A percentile compares a stretch with the other conserved stretches of the same genome.
phyloP scores from a whole-genome alignment of 2,797 vertebrate species.

The Pelobates cultripes region DNA sequence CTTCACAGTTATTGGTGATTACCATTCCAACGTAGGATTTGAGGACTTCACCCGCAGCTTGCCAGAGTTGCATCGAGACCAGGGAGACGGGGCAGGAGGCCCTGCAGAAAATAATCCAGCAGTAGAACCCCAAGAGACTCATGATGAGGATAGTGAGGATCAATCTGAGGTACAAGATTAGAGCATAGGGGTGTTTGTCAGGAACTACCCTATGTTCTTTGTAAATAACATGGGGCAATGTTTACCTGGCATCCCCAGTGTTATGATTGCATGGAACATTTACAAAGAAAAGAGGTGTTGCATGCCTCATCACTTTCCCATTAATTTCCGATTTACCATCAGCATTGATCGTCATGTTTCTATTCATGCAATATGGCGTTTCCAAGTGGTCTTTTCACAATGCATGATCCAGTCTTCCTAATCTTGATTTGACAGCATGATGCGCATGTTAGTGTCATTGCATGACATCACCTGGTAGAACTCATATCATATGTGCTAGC shows the following conservation, averaged over 20 bases:
- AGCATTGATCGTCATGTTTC: conserved; percentile 15
- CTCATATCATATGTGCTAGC: conserved; percentile 25
- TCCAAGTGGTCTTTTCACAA: neutral
- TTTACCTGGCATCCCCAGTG: neutral
- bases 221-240: neutral
- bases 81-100: conserved; percentile 79
- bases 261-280: conserved; percentile 23
- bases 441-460: conserved; percentile 7
- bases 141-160: conserved; percentile 14
- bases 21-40: conserved; percentile 79
- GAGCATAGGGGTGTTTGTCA: conserved; percentile 20
- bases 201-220: neutral
- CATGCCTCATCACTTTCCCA: conserved; percentile 7
- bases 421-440: neutral
- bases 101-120: conserved; percentile 44
- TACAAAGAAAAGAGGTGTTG: conserved; percentile 25
- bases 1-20: conserved; percentile 95
- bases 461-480: neutral
- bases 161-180: conserved; percentile 51
- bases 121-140: conserved; percentile 66
- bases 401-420: conserved; percentile 21
- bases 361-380: neutral
- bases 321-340: neutral
- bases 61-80: conserved; percentile 85
- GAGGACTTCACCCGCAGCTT: conserved; percentile 88